Evolutionary conservation across 2,888 invertebrate species (phyloP), one percentile per base, ranked within the genome.

Genomic region (Chrysopilus asiliformis): DNA sequence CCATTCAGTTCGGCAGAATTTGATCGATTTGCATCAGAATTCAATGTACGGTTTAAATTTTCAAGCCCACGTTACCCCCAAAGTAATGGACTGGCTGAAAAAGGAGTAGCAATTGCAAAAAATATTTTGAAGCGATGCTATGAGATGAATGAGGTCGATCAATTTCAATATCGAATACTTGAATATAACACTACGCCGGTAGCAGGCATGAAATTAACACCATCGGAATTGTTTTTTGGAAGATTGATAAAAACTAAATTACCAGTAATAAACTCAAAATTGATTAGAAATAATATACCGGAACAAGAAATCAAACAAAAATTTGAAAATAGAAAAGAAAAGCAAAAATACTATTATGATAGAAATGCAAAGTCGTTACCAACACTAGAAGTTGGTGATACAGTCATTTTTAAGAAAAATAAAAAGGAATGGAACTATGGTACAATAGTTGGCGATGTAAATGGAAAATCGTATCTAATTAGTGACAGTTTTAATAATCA

Each of bases 361-460:
- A 32, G 40, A 24, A 39, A 37, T 15, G 40, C 36, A 12, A 45
- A 42, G 16, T 24, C 32, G 22, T 20, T 46, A 26, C 38, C 44
- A 13, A n/a, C 20, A 15, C 35, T 43, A 12, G 29, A 37, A 3
- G 12, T 32, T 4, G 38, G 38, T 20, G 41, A 45, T 30, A 7
- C 9, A 19, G 42, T 46, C 10, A 38, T 45, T 14, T 45, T 43
- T 36, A 46, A 46, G 25, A 45, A 41, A 33, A 40, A 39, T 34
- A 18, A 30, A 9, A 36, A 45, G n/a, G 39, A 45, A 17, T 45
- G 45, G 42, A 19, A 38, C 13, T 44, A 44, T 32, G 44, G 44
- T 3, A 34, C 17, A n/a, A 41, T 45, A 12, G 32, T 41, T 2
- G 27, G 34, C 8, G 35, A 14, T 7, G 43, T 41, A 13, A 45